Base-by-base conservation (phyloP, 2,888 invertebrate species). In the Polymixis flavicincta region DNA sequence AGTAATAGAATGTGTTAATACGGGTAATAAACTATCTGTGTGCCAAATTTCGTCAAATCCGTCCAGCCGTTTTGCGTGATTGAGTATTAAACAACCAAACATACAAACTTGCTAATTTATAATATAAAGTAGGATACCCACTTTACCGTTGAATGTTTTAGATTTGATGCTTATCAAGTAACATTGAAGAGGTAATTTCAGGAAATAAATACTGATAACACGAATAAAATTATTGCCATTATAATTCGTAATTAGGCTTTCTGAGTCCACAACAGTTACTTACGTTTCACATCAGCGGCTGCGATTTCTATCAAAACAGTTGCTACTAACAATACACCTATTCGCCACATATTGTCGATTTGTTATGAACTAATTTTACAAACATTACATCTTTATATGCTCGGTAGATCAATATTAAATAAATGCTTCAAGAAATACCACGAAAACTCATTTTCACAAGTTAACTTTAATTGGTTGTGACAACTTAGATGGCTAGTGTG, bases 351-450 rank as follows among this genome's bases (percentile, higher is more conserved):
- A 84, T 85, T 91, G 66, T 5, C 81, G 76, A 63, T 85, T 45
- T 86, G 80, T 85, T 91, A 87, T 92, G 90, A 90, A 70, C 72
- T 71, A 77, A 71, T 79, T 77, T 70, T 78, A 71, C 63, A 73
- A 45, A 80, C 85, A 84, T 86, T 88, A 91, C 92, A 92, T 90
- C 93, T 93, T 92, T 95, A 95, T 94, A 94, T 85, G 74, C 59
- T 48, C 73, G 81, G 77, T 78, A 87, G 87, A 89, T 89, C 85
- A 89, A 91, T 86, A 85, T 78, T 71, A 89, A 76, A 78, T 86
- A 88, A 87, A 90, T 89, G 87, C 89, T 85, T 57, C 73, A 84
- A 91, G 90, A 50, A 81, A 76, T 81, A 85, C 82, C 66, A 54
- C 70, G 77, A 85, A 88, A 84, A 82, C 67, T 74, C 74, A 64